A percentile compares a stretch with the other conserved stretches of the same genome.
These are phyloP conservation scores for Magallana ariakensis DNA, from an alignment of 1,140 invertebrate species.

Conservation along the genomic window DNA sequence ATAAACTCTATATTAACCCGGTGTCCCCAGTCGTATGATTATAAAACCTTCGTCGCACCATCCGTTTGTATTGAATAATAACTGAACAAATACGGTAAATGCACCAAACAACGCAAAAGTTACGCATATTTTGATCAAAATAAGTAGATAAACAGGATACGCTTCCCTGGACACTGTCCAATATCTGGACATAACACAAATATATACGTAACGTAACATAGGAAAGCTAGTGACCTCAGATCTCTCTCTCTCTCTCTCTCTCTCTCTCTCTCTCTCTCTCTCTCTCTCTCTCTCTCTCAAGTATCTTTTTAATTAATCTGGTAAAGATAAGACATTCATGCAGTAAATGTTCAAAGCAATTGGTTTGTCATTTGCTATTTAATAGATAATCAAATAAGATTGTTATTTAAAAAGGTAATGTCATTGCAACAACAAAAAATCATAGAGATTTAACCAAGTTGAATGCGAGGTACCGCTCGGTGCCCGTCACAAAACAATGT, in stretches of 20 bases:
- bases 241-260: too few species aligned
- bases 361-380: too few species aligned
- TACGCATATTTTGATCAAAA: neutral
- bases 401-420: too few species aligned
- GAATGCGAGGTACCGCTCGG: neutral
- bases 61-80: slow-evolving; percentile 1
- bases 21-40: neutral
- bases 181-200: neutral
- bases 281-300: too few species aligned
- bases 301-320: too few species aligned
- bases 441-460: neutral
- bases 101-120: neutral
- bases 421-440: too few species aligned
- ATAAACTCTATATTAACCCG: too few species aligned
- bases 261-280: too few species aligned
- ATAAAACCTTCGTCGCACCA: neutral
- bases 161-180: neutral
- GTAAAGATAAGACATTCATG: too few species aligned
- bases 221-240: neutral
- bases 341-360: too few species aligned
- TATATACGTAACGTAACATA: neutral
- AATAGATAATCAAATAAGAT: too few species aligned
- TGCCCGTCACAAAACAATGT: neutral
- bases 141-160: slow-evolving; percentile 16
- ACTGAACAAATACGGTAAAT: neutral